A percentile compares a stretch with the other conserved stretches of the same genome.
Evolutionary conservation across 1,140 invertebrate species (phyloP).

Genomic region (Lasioglossum baleicum): DNA sequence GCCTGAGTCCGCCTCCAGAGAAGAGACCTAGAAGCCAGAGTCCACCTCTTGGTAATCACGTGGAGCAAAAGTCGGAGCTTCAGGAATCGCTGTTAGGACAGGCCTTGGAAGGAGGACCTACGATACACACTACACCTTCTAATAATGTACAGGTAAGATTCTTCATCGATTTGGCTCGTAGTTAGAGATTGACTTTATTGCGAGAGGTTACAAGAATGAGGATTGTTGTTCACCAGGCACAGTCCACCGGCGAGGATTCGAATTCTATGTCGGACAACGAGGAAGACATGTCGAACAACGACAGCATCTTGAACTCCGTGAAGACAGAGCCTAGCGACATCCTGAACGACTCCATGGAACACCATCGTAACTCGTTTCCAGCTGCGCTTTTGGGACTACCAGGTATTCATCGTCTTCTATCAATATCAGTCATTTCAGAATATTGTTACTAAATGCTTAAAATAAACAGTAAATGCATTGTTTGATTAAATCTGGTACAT

Average conservation of each 20-base stretch:
- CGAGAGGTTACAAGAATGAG: background rate
- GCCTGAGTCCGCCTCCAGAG: slow-evolving; percentile 79
- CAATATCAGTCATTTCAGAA: too few relatives aligned
- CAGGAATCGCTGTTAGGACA: slow-evolving; percentile 87
- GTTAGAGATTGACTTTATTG: too few relatives aligned
- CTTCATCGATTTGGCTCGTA: background rate
- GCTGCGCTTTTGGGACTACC: slow-evolving; percentile 86
- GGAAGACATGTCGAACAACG: slow-evolving; percentile 84
- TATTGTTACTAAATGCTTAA: too few relatives aligned
- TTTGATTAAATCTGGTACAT: too few relatives aligned
- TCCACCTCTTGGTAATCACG: slow-evolving; percentile 78
- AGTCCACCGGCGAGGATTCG: slow-evolving; percentile 90
- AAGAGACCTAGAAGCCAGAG: slow-evolving; percentile 82
- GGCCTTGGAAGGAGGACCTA: slow-evolving; percentile 84
- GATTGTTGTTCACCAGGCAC: slow-evolving; percentile 78
- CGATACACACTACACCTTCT: slow-evolving; percentile 78
- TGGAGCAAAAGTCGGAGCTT: slow-evolving; percentile 81
- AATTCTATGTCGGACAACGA: slow-evolving; percentile 84
- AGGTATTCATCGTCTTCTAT: slow-evolving; percentile 76
- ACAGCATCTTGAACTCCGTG: slow-evolving; percentile 82
- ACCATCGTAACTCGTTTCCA: slow-evolving; percentile 82
- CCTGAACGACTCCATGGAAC: slow-evolving; percentile 77
- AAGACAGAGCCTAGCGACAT: slow-evolving; percentile 83
- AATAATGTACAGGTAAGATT: slow-evolving; percentile 75
- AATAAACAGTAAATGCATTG: too few relatives aligned